Evolutionary conservation across 2,113 vertebrate species (phyloP).

Genomic region (Malurus melanocephalus): DNA sequence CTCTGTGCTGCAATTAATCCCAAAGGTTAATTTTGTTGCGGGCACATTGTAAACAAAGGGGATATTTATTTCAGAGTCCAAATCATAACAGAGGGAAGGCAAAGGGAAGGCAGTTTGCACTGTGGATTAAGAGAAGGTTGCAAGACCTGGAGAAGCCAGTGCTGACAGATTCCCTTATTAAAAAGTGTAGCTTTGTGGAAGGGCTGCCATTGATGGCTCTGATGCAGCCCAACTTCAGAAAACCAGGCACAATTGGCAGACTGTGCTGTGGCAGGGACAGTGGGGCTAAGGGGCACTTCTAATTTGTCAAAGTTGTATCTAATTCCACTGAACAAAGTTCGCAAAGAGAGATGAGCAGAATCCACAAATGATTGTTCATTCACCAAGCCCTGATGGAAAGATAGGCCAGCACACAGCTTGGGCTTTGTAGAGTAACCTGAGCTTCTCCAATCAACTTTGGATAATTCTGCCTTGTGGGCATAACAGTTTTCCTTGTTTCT

Average conservation of each 20-base stretch:
- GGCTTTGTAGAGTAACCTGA: slow-evolving; percentile 77
- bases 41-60: slow-evolving; percentile 72
- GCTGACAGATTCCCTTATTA: slow-evolving; percentile 86
- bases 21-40: slow-evolving; percentile 76
- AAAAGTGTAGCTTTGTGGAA: slow-evolving; percentile 70
- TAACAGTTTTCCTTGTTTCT: slow-evolving; percentile 81
- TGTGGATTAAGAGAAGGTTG: slow-evolving; percentile 73
- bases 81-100: slow-evolving; percentile 18
- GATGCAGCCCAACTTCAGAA: slow-evolving; percentile 63
- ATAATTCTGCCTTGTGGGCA: slow-evolving; percentile 77
- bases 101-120: slow-evolving; percentile 60
- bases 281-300: slow-evolving; percentile 69
- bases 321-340: slow-evolving; percentile 83
- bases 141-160: slow-evolving; percentile 67
- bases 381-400: slow-evolving; percentile 74
- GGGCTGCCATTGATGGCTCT: slow-evolving; percentile 59
- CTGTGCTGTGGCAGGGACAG: slow-evolving; percentile 69
- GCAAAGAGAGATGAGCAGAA: slow-evolving; percentile 79
- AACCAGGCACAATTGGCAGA: slow-evolving; percentile 73
- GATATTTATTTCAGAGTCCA: slow-evolving; percentile 68
- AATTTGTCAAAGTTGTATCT: slow-evolving; percentile 88
- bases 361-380: slow-evolving; percentile 81
- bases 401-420: slow-evolving; percentile 67
- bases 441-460: slow-evolving; percentile 67
- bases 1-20: slow-evolving; percentile 63